phyloP scores from a whole-genome alignment of 1,140 invertebrate genomes.

The Caenorhabditis brenneri region DNA sequence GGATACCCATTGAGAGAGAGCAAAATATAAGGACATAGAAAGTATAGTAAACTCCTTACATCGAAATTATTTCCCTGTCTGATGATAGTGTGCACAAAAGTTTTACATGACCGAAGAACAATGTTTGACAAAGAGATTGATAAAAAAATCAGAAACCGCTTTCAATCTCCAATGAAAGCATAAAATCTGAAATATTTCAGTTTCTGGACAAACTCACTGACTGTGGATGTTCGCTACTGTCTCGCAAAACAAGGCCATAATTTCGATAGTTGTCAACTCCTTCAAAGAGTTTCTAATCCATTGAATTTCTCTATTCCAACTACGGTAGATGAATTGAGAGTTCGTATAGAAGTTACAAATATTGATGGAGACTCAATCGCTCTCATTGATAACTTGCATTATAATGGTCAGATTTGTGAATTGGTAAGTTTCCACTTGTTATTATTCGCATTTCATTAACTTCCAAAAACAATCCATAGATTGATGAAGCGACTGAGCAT shows the following conservation, averaged over 20 bases:
- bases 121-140: too few relatives aligned
- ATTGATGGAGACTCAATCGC: slow-evolving; percentile 37
- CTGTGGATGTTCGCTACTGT: not conserved
- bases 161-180: too few relatives aligned
- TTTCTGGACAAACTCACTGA: slow-evolving; percentile 32
- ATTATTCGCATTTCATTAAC: not conserved
- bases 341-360: slow-evolving; percentile 45
- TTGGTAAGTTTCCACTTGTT: slow-evolving; percentile 7
- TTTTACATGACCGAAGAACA: too few relatives aligned
- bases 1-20: too few relatives aligned
- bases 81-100: too few relatives aligned
- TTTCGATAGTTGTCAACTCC: not conserved
- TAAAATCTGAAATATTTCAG: slow-evolving; percentile 16
- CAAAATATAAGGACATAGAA: too few relatives aligned
- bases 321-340: slow-evolving; percentile 26
- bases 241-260: not conserved
- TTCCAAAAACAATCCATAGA: not conserved
- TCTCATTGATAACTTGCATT: slow-evolving; percentile 52
- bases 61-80: too few relatives aligned
- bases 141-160: too few relatives aligned
- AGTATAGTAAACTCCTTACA: not conserved
- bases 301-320: slow-evolving; percentile 45
- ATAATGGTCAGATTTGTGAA: slow-evolving; percentile 53
- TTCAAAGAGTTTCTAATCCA: slow-evolving; percentile 36
- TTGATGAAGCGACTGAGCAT: not conserved